Evolutionary conservation across 2,797 vertebrate species (phyloP).

Genomic region (Gouania willdenowi): DNA sequence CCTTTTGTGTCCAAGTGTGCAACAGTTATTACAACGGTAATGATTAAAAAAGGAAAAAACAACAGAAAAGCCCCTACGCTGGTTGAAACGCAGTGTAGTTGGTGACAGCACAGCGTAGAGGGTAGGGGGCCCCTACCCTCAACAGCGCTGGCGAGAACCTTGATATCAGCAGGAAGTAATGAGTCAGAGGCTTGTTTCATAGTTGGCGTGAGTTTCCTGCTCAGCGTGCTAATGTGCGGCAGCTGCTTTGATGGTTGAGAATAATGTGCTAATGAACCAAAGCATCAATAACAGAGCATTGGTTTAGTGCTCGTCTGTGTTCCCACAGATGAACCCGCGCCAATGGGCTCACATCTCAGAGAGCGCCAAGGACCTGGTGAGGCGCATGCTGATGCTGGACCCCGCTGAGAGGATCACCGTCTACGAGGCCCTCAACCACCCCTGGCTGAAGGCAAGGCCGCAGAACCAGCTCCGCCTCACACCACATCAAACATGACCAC

Average conservation of each 20-base stretch:
- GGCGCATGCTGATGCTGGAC: constrained; percentile 98
- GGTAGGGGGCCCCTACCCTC: too few species aligned
- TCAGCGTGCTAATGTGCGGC: constrained; percentile 5
- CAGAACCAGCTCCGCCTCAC: background rate
- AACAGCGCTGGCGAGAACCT: too few species aligned
- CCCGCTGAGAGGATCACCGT: constrained; percentile 98
- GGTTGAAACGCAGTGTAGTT: too few species aligned
- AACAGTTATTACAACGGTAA: too few species aligned
- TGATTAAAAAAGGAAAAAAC: too few species aligned
- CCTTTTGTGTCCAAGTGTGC: too few species aligned
- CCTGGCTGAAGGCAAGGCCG: constrained; percentile 90
- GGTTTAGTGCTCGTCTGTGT: background rate
- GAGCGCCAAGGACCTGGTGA: constrained; percentile 97
- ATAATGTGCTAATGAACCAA: constrained; percentile 7
- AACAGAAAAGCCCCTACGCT: too few species aligned
- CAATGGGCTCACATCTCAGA: constrained; percentile 98
- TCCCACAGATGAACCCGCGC: constrained; percentile 96
- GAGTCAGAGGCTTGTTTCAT: background rate
- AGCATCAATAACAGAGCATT: too few species aligned
- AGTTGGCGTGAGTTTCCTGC: constrained; percentile 13
- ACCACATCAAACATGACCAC: too few species aligned
- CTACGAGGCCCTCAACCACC: constrained; percentile 97
- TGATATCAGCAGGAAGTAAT: background rate
- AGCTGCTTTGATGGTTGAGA: too few species aligned
- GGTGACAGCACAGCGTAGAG: too few species aligned